phyloP scores from a whole-genome alignment of 2,113 vertebrate species.

The Shinisaurus crocodilurus region DNA sequence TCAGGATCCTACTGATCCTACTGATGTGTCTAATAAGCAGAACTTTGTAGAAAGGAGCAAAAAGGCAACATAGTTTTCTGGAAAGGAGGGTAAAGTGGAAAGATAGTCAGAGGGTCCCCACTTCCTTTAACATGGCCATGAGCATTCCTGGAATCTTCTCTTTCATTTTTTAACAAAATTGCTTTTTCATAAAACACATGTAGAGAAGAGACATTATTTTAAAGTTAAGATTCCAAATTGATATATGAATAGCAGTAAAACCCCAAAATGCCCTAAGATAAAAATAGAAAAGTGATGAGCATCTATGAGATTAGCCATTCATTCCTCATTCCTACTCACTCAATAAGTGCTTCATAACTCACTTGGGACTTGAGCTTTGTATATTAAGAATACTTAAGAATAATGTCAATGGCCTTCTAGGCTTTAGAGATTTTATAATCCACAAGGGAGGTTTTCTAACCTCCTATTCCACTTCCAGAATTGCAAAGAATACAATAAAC shows the following conservation, averaged over 20 bases:
- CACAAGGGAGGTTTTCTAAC: neutral
- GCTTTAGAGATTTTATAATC: conserved; percentile 41
- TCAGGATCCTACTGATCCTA: neutral
- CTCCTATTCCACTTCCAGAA: conserved; percentile 25
- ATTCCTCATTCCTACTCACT: conserved; percentile 60
- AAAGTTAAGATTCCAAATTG: conserved; percentile 45
- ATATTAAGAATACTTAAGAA: conserved; percentile 55
- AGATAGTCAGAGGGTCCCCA: neutral
- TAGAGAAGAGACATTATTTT: conserved; percentile 25
- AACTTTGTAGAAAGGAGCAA: neutral
- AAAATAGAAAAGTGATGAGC: conserved; percentile 53
- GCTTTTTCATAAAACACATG: conserved; percentile 38
- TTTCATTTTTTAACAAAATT: neutral
- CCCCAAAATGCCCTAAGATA: conserved; percentile 52
- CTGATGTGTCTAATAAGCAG: neutral
- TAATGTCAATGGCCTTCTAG: conserved; percentile 42
- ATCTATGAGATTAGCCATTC: conserved; percentile 47
- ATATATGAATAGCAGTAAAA: conserved; percentile 58
- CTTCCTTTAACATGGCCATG: neutral
- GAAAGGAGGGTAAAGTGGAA: neutral
- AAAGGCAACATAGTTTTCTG: neutral
- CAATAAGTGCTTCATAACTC: conserved; percentile 59
- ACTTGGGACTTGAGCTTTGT: conserved; percentile 39
- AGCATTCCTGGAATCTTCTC: neutral
- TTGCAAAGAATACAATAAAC: conserved; percentile 32